Conservation (phyloP, 2,888 invertebrate genomes). For the Caradrina kadenii region DNA sequence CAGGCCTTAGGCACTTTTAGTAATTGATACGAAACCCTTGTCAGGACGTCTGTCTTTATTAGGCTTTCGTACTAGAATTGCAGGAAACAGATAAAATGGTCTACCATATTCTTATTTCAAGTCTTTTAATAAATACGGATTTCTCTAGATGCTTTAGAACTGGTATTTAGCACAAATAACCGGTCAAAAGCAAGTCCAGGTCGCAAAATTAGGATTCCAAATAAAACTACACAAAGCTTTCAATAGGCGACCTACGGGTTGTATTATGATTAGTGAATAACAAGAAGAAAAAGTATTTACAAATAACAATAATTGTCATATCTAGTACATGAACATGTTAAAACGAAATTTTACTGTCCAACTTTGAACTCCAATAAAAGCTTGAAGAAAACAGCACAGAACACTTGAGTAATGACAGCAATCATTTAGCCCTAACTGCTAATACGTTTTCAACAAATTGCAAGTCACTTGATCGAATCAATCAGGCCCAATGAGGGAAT, state of each 20-base stretch:
- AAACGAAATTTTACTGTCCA: background rate
- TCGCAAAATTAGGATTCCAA: background rate
- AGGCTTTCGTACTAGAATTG: too few relatives aligned
- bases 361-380: slow-evolving; percentile 24
- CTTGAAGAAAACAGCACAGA: slow-evolving; percentile 34
- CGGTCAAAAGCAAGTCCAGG: too few relatives aligned
- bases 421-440: slow-evolving; percentile 57
- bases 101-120: too few relatives aligned
- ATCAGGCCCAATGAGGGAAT: slow-evolving; percentile 58
- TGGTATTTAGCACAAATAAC: background rate
- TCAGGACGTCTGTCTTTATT: too few relatives aligned
- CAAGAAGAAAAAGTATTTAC: too few relatives aligned
- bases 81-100: too few relatives aligned
- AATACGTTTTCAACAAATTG: slow-evolving; percentile 59
- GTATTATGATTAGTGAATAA: too few relatives aligned
- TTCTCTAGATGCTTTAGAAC: background rate
- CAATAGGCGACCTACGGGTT: too few relatives aligned
- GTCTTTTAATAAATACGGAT: background rate
- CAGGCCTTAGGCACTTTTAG: too few relatives aligned
- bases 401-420: slow-evolving; percentile 50
- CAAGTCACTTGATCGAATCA: slow-evolving; percentile 61
- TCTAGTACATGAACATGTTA: background rate
- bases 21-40: too few relatives aligned
- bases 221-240: too few relatives aligned
- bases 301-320: too few relatives aligned